phyloP scores from a whole-genome alignment of 2,888 invertebrate genomes.

The Drosophila kokeensis region DNA sequence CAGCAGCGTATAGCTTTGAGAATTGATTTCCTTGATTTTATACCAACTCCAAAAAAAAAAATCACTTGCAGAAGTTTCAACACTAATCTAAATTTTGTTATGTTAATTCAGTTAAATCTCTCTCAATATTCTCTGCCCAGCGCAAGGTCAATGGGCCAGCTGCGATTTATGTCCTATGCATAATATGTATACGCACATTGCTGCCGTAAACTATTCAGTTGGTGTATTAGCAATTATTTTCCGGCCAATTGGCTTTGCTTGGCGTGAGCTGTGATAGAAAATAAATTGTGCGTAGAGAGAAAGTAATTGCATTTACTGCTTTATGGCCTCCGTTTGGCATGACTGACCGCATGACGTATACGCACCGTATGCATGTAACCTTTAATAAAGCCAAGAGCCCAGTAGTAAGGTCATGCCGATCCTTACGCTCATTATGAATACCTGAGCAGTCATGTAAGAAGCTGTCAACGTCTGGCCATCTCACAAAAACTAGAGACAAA shows the following conservation, averaged over 20 bases:
- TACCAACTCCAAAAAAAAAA: slow-evolving; percentile 5
- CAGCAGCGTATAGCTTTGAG: not conserved
- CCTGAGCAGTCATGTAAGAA: slow-evolving; percentile 36
- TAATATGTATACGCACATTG: slow-evolving; percentile 21
- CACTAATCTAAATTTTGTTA: slow-evolving; percentile 13
- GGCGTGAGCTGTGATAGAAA: slow-evolving; percentile 61
- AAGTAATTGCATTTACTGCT: slow-evolving; percentile 67
- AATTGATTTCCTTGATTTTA: not conserved
- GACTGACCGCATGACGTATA: slow-evolving; percentile 28
- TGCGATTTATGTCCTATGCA: slow-evolving; percentile 58
- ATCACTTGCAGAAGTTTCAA: not conserved
- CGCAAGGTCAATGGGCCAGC: slow-evolving; percentile 22
- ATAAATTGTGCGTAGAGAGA: slow-evolving; percentile 68
- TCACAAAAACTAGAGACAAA: not conserved
- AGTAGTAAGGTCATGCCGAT: slow-evolving; percentile 15
- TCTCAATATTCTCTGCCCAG: not conserved
- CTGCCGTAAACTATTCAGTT: slow-evolving; percentile 49
- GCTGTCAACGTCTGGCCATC: slow-evolving; percentile 8
- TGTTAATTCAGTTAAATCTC: slow-evolving; percentile 23
- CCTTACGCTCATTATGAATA: slow-evolving; percentile 41
- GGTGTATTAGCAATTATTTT: slow-evolving; percentile 75
- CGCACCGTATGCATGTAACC: slow-evolving; percentile 5
- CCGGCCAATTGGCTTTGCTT: slow-evolving; percentile 71
- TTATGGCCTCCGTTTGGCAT: slow-evolving; percentile 26
- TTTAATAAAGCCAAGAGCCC: not conserved